phyloP scores from a whole-genome alignment of 2,888 invertebrate species.

The Oligia strigilis region DNA sequence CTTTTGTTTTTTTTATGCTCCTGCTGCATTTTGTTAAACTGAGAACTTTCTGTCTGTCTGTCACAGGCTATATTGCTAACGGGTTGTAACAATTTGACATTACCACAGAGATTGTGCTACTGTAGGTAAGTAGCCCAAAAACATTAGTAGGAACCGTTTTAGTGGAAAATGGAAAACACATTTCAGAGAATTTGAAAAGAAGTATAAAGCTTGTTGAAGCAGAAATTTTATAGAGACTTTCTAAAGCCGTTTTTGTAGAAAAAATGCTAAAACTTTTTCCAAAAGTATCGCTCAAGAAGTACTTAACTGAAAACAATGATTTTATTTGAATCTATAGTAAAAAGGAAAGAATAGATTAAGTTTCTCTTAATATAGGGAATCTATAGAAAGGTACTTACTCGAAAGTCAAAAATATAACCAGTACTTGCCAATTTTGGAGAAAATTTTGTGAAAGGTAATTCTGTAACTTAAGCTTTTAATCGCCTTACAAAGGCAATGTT shows the following conservation, averaged over 20 bases:
- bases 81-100: background rate
- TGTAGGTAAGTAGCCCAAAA: background rate
- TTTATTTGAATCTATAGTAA: background rate
- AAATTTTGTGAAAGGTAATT: conserved; percentile 73
- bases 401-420: conserved; percentile 28
- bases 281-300: background rate
- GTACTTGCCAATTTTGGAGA: conserved; percentile 54
- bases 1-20: background rate
- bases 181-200: background rate
- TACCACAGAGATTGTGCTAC: background rate
- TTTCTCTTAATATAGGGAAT: conserved; percentile 18
- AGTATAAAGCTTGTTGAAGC: background rate
- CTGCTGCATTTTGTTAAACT: conserved; percentile 3
- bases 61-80: background rate
- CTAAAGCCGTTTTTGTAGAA: background rate
- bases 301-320: background rate
- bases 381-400: conserved; percentile 17
- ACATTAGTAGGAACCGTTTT: background rate
- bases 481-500: conserved; percentile 72
- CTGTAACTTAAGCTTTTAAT: conserved; percentile 75
- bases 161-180: background rate
- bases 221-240: background rate
- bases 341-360: background rate
- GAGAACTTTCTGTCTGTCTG: background rate
- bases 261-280: background rate